These are phyloP conservation scores for Nibea coibor DNA, from an alignment of 2,113 vertebrate species.

Conservation along the genomic window DNA sequence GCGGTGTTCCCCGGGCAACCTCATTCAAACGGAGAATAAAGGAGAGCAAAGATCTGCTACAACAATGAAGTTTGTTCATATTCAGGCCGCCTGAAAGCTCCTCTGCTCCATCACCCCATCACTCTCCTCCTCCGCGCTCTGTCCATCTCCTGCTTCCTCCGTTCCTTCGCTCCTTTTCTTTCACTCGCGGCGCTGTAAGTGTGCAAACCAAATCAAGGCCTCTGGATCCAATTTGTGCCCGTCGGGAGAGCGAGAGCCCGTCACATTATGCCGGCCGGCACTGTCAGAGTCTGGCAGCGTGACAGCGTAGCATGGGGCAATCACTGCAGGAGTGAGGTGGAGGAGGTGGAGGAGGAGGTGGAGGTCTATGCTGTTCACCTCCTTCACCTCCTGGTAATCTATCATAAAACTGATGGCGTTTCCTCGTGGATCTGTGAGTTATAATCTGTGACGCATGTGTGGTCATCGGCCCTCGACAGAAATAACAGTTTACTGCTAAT, in stretches of 20 bases:
- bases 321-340: slow-evolving; percentile 22
- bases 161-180: background rate
- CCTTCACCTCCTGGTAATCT: slow-evolving; percentile 47
- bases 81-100: slow-evolving; percentile 77
- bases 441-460: background rate
- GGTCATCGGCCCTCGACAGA: background rate
- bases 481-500: background rate
- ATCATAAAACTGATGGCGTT: slow-evolving; percentile 44
- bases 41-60: slow-evolving; percentile 76
- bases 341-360: slow-evolving; percentile 7
- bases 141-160: slow-evolving; percentile 43
- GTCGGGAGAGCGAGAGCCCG: slow-evolving; percentile 3
- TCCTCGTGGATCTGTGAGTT: slow-evolving; percentile 6
- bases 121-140: slow-evolving; percentile 43
- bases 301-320: slow-evolving; percentile 53
- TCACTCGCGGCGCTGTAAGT: slow-evolving; percentile 2
- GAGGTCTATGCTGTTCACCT: slow-evolving; percentile 16
- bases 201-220: slow-evolving; percentile 40
- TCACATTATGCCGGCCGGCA: slow-evolving; percentile 36
- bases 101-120: slow-evolving; percentile 53
- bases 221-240: slow-evolving; percentile 61
- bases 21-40: slow-evolving; percentile 82
- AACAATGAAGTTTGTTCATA: slow-evolving; percentile 84
- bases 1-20: slow-evolving; percentile 80
- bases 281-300: slow-evolving; percentile 53